A percentile compares a stretch with the other conserved stretches of the same genome.
Evolutionary conservation across 2,113 vertebrate species (phyloP).

Genomic region (Circaetus gallicus): DNA sequence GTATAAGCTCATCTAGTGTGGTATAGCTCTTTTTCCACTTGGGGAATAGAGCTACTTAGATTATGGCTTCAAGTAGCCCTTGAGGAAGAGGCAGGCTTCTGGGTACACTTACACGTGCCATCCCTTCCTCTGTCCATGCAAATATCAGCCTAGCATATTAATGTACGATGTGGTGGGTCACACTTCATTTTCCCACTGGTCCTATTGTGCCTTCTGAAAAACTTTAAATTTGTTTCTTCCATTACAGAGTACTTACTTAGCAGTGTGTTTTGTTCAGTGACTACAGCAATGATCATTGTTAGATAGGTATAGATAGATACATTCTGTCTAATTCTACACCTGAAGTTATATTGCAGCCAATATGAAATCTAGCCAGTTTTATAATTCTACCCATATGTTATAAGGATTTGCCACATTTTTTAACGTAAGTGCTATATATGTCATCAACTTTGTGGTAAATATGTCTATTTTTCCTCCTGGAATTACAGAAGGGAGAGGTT

Average conservation of each 20-base stretch:
- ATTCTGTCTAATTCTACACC: constrained; percentile 15
- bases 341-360: constrained; percentile 48
- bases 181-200: background rate
- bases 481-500: constrained; percentile 59
- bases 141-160: background rate
- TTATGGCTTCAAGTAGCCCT: background rate
- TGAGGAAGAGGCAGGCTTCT: background rate
- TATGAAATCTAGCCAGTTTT: constrained; percentile 27
- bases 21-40: background rate
- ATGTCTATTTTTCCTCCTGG: constrained; percentile 59
- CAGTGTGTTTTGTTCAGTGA: background rate
- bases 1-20: background rate
- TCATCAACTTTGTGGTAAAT: constrained; percentile 69
- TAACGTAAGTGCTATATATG: constrained; percentile 54
- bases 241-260: background rate
- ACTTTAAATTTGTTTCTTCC: background rate
- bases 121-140: background rate
- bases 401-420: constrained; percentile 64
- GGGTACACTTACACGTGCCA: background rate
- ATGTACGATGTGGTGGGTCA: background rate
- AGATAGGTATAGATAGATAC: background rate
- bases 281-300: background rate
- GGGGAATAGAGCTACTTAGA: background rate
- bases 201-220: background rate
- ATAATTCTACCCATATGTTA: constrained; percentile 54